Percentiles rank a stretch among this genome's conserved stretches.
Conservation (phyloP, 2,113 vertebrate species). For the Drymodes brunneopygia region DNA sequence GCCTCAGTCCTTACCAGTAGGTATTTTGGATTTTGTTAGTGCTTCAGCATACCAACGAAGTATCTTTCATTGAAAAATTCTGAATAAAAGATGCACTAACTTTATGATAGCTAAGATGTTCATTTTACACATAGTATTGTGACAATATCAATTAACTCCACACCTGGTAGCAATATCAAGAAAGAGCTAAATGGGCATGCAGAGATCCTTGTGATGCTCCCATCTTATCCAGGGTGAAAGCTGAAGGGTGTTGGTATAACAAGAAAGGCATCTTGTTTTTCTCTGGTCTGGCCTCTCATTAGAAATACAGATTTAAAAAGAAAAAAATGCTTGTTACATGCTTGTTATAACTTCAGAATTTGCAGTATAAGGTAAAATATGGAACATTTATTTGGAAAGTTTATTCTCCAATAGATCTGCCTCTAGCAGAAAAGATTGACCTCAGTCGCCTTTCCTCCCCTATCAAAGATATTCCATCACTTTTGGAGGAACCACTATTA, state of each 20-base stretch:
- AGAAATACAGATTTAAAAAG: background rate
- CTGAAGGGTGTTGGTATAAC: background rate
- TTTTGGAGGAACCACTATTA: background rate
- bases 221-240: background rate
- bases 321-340: background rate
- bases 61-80: background rate
- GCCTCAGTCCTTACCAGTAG: background rate
- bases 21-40: background rate
- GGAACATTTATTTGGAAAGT: background rate
- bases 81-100: background rate
- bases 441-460: background rate
- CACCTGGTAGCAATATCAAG: background rate
- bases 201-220: background rate
- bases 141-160: background rate
- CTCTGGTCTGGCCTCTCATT: background rate
- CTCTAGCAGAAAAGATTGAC: background rate
- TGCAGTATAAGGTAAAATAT: background rate
- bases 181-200: background rate
- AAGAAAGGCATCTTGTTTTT: background rate
- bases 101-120: background rate
- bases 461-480: background rate
- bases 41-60: background rate
- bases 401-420: background rate
- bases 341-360: background rate
- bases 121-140: background rate